These are phyloP conservation scores for Parasteatoda tepidariorum DNA, from an alignment of 1,140 invertebrate species.

Conservation along the genomic window DNA sequence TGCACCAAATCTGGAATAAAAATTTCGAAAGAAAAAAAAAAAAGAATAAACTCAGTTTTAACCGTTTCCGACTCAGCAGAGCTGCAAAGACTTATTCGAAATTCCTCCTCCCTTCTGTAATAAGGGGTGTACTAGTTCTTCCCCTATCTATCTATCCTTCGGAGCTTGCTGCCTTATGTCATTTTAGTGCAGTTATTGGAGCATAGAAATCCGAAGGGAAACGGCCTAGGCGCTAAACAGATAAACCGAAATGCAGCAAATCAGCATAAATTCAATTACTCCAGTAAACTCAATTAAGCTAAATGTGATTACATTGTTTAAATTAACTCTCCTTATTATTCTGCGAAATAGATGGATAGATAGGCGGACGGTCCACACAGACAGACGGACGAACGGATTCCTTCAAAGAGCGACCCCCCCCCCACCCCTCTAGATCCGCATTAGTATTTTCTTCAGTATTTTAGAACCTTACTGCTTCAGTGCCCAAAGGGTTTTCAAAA, in stretches of 20 bases:
- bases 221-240: slow-evolving; percentile 51
- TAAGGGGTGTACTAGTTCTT: not conserved
- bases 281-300: slow-evolving; percentile 61
- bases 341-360: slow-evolving; percentile 56
- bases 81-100: slow-evolving; percentile 44
- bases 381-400: not conserved
- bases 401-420: not conserved
- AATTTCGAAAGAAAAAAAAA: not conserved
- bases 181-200: slow-evolving; percentile 60
- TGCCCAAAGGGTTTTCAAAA: slow-evolving; percentile 58
- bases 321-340: slow-evolving; percentile 62
- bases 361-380: slow-evolving; percentile 16
- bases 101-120: slow-evolving; percentile 2
- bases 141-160: not conserved
- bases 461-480: slow-evolving; percentile 32
- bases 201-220: slow-evolving; percentile 47
- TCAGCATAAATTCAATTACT: slow-evolving; percentile 62
- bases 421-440: not conserved
- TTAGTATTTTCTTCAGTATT: slow-evolving; percentile 17
- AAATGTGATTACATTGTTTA: slow-evolving; percentile 62
- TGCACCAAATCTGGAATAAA: not conserved
- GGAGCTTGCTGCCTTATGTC: slow-evolving; percentile 54
- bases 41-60: slow-evolving; percentile 17
- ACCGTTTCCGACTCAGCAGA: slow-evolving; percentile 54
- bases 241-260: slow-evolving; percentile 61